Conservation (phyloP, 2,888 invertebrate species). For the Drosophila nr. perissopoda region DNA sequence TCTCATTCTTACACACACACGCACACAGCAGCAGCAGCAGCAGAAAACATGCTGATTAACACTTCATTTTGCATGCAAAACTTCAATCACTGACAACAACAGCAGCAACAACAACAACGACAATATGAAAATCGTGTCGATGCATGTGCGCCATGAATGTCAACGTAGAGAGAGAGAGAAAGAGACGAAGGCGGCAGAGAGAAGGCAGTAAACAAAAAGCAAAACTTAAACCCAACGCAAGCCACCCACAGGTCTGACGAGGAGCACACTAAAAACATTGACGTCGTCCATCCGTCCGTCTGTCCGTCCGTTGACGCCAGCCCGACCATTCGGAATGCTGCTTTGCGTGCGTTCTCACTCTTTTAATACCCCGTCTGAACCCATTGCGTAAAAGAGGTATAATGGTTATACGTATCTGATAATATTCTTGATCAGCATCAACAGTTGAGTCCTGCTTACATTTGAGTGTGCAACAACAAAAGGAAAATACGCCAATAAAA, state of each 20-base stretch:
- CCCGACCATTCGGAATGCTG: constrained; percentile 9
- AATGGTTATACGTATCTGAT: not conserved
- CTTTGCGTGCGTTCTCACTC: not conserved
- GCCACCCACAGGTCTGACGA: constrained; percentile 5
- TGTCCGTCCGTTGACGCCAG: constrained; percentile 16
- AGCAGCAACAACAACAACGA: constrained; percentile 15
- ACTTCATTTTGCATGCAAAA: constrained; percentile 71
- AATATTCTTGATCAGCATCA: not conserved
- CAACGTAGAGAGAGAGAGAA: constrained; percentile 42
- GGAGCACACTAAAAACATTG: constrained; percentile 10
- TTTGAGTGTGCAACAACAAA: not conserved
- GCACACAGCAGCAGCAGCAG: not conserved
- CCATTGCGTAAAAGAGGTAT: not conserved
- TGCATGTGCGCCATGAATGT: constrained; percentile 73
- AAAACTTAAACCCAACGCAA: constrained; percentile 18
- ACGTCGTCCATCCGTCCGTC: not conserved
- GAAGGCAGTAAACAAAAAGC: constrained; percentile 15
- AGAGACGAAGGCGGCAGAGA: not conserved
- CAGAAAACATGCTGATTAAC: constrained; percentile 59
- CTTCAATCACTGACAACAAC: constrained; percentile 51
- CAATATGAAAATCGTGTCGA: constrained; percentile 66
- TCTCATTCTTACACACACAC: not conserved
- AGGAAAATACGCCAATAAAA: not conserved
- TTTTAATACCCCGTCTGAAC: not conserved
- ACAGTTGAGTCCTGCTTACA: not conserved